Percentiles rank a stretch among this genome's conserved stretches.
phyloP scores from a whole-genome alignment of 2,113 vertebrate species.

The Psilopogon haemacephalus region DNA sequence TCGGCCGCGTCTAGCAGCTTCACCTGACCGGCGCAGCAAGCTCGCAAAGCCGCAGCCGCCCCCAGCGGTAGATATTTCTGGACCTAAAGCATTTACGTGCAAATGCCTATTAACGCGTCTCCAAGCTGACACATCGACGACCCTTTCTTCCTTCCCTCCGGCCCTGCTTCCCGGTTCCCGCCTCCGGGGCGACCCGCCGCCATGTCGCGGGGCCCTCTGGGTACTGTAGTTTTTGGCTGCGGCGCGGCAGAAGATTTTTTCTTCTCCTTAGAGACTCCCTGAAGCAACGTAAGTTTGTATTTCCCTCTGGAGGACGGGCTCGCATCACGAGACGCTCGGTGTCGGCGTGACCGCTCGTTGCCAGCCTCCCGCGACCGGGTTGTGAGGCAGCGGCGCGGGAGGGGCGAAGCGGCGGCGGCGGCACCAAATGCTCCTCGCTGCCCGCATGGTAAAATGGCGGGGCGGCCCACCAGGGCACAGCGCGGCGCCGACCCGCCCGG shows the following conservation, averaged over 20 bases:
- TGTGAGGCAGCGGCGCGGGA: not conserved
- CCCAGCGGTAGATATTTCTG: not conserved
- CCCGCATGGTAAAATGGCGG: not conserved
- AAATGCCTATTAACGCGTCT: not conserved
- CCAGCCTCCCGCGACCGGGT: not conserved
- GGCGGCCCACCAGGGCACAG: too few species aligned
- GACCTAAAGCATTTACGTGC: not conserved
- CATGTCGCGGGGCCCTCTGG: not conserved
- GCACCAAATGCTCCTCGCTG: not conserved
- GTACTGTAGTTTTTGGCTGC: constrained; percentile 11
- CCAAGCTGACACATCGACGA: accelerated
- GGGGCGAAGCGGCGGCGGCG: not conserved
- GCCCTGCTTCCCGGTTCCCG: too few species aligned
- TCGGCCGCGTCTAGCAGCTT: too few species aligned
- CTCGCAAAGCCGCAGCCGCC: not conserved
- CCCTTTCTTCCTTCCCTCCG: not conserved
- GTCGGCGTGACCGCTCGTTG: not conserved
- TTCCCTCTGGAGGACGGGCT: not conserved
- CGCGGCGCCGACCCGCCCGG: too few species aligned
- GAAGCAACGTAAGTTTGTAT: constrained; percentile 29
- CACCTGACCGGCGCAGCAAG: not conserved
- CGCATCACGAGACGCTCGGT: too few species aligned
- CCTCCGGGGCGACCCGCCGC: not conserved
- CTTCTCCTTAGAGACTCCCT: not conserved
- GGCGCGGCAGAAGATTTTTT: not conserved